Base-by-base conservation (phyloP, 2,888 invertebrate genomes). In the Spialia ferax region DNA sequence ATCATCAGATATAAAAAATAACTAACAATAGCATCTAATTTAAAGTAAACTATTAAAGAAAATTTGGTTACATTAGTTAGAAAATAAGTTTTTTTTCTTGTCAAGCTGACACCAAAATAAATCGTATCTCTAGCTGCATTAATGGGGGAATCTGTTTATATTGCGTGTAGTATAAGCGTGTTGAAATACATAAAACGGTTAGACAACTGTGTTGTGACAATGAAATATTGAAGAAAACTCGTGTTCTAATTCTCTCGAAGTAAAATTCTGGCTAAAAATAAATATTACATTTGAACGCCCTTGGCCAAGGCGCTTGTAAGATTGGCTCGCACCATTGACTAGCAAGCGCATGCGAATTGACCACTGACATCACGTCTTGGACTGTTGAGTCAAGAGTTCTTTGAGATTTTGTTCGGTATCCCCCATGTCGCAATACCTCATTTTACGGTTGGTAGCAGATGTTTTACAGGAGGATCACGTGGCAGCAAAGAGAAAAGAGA, bases 231-330 rank as follows among this genome's bases (percentile, higher is more conserved):
- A 73, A 72, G 71, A 74, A 74, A 70, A 55, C 56, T 54, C 56
- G 69, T 63, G 61, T 29, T 67, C 60, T 45, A 67, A 74, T 71
- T 73, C 71, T 73, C 69, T 69, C 69, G 68, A 67, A 71, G 59
- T 69, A 68, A 70, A 71, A 67, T 63, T n/a, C 59, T 35, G 18
- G 55, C 74, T 75, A 75, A 73, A 72, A 74, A 77, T 77, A 77
- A 73, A 69, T 63, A 71, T 75, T 76, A 75, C 74, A 73, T 63
- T 69, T 62, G 71, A 73, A 73, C 73, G 77, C 75, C 77, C 78
- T 78, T 75, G 78, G 77, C 76, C 74, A 74, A 75, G 76, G 75
- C 75, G 75, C 68, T 73, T 26, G 64, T 59, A 59, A 75, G 72
- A 73, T 74, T 72, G 74, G 73, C 73, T 71, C 70, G 59, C 55